A percentile compares a stretch with the other conserved stretches of the same genome.
Evolutionary conservation across 2,113 vertebrate species (phyloP).

Genomic region (Pyrgilauda ruficollis): DNA sequence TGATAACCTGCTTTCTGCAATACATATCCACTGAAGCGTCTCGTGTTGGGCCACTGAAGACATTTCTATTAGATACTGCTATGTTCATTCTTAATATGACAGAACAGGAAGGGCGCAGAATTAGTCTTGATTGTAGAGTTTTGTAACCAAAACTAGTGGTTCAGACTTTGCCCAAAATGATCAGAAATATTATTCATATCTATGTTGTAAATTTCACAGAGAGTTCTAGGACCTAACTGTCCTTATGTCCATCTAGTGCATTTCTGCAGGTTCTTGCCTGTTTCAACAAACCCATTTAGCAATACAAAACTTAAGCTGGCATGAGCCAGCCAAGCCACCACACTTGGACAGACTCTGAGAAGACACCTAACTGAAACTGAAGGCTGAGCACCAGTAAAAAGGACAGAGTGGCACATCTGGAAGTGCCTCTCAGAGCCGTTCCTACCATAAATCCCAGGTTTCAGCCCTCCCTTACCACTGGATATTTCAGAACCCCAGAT

Average conservation of each 20-base stretch:
- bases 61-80: not conserved
- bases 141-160: not conserved
- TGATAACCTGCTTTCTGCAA: not conserved
- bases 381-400: not conserved
- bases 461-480: not conserved
- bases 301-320: not conserved
- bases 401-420: not conserved
- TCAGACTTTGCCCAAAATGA: not conserved
- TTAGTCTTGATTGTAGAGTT: not conserved
- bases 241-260: not conserved
- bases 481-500: not conserved
- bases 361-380: not conserved
- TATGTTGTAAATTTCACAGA: not conserved
- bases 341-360: not conserved
- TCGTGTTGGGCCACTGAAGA: not conserved
- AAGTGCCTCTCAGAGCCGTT: not conserved
- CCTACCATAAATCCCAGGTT: not conserved
- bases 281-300: not conserved
- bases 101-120: not conserved
- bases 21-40: not conserved
- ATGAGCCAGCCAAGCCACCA: not conserved
- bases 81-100: not conserved
- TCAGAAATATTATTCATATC: not conserved
- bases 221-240: not conserved
- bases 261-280: not conserved